Percentiles rank a stretch among this genome's conserved stretches.
phyloP scores from a whole-genome alignment of 1,140 invertebrate species.

The Xylocopa sonorina region DNA sequence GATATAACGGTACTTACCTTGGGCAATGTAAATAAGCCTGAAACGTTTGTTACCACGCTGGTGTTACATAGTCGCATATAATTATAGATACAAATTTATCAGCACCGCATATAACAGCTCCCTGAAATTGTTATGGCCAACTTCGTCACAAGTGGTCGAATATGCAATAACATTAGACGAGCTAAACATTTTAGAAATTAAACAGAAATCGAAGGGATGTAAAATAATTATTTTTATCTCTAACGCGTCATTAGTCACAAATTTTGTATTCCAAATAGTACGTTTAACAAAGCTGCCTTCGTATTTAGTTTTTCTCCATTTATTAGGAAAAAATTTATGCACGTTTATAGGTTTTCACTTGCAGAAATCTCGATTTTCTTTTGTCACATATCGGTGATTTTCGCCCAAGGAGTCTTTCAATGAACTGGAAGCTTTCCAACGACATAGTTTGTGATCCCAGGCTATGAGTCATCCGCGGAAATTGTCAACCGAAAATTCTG shows the following conservation, averaged over 20 bases:
- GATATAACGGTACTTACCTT: slow-evolving; percentile 57
- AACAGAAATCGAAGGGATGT: no score
- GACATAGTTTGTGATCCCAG: slow-evolving; percentile 25
- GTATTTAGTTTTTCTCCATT: no score
- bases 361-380: no score
- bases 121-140: no score
- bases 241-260: no score
- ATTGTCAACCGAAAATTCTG: slow-evolving; percentile 27
- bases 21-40: slow-evolving; percentile 64
- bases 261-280: no score
- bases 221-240: no score
- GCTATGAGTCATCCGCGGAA: slow-evolving; percentile 16
- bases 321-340: neutral
- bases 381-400: slow-evolving; percentile 1
- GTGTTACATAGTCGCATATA: neutral
- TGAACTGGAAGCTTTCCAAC: slow-evolving; percentile 30
- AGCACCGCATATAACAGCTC: neutral
- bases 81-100: neutral
- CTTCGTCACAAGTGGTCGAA: no score
- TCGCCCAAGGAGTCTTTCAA: neutral
- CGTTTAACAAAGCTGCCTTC: neutral
- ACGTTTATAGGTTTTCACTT: neutral
- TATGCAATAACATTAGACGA: no score
- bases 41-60: neutral
- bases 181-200: no score